These are phyloP conservation scores for Alligator mississippiensis DNA, from an alignment of 2,113 vertebrate species.

Conservation along the genomic window DNA sequence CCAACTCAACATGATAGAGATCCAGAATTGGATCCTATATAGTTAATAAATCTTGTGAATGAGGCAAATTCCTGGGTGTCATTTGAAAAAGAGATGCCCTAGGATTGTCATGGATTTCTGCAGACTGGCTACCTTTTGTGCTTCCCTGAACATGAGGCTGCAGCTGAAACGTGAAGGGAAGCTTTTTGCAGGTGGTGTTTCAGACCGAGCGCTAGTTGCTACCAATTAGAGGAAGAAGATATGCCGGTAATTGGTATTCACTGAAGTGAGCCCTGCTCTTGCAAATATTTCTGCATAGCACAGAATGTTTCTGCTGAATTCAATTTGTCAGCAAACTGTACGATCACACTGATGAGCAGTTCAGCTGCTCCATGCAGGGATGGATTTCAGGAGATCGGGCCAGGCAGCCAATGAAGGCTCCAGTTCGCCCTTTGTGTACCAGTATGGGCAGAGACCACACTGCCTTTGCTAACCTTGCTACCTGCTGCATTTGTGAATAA, in stretches of 20 bases:
- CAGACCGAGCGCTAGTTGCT: neutral
- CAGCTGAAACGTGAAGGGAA: neutral
- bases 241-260: neutral
- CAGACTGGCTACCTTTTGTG: neutral
- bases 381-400: neutral
- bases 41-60: neutral
- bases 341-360: neutral
- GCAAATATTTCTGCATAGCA: neutral
- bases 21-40: neutral
- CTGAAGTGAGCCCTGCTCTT: neutral
- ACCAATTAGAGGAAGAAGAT: neutral
- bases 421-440: neutral
- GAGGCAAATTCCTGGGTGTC: neutral
- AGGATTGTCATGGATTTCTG: neutral
- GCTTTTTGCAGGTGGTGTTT: neutral
- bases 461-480: neutral
- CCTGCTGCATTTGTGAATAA: neutral
- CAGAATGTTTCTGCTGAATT: neutral
- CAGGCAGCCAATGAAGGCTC: accelerated
- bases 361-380: accelerated
- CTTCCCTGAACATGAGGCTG: neutral
- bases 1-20: neutral
- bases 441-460: neutral
- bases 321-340: neutral
- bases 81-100: neutral